phyloP scores from a whole-genome alignment of 2,888 invertebrate genomes.

The Eremobia ochroleuca region DNA sequence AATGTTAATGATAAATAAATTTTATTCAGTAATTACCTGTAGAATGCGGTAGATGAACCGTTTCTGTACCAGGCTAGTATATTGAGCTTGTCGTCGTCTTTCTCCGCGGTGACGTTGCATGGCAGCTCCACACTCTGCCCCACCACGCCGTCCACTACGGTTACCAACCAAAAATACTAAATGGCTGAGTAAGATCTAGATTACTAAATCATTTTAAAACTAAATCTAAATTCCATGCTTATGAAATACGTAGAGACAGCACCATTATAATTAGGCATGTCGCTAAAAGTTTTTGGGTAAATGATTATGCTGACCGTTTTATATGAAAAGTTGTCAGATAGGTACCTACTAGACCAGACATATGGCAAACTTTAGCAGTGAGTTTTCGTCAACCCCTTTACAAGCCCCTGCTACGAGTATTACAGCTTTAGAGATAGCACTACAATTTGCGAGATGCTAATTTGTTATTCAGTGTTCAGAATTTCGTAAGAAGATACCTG shows the following conservation, averaged over 20 bases:
- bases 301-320: not conserved
- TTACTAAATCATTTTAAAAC: not conserved
- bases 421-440: not conserved
- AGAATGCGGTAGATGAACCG: constrained; percentile 83
- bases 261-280: not conserved
- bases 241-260: not conserved
- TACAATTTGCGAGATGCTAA: not conserved
- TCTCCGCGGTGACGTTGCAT: constrained; percentile 83
- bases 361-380: not conserved
- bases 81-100: constrained; percentile 80
- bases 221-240: not conserved
- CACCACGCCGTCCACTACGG: constrained; percentile 82
- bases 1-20: not conserved
- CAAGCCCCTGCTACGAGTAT: not conserved
- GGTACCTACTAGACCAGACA: not conserved
- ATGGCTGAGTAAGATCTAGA: not conserved
- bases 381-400: not conserved
- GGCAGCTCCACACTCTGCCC: constrained; percentile 84
- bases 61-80: constrained; percentile 86
- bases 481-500: not conserved
- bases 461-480: not conserved
- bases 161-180: constrained; percentile 9
- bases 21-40: constrained; percentile 83
- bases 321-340: not conserved
- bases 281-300: not conserved